phyloP scores from a whole-genome alignment of 2,113 vertebrate species.

The Microcebus ravelobensis region DNA sequence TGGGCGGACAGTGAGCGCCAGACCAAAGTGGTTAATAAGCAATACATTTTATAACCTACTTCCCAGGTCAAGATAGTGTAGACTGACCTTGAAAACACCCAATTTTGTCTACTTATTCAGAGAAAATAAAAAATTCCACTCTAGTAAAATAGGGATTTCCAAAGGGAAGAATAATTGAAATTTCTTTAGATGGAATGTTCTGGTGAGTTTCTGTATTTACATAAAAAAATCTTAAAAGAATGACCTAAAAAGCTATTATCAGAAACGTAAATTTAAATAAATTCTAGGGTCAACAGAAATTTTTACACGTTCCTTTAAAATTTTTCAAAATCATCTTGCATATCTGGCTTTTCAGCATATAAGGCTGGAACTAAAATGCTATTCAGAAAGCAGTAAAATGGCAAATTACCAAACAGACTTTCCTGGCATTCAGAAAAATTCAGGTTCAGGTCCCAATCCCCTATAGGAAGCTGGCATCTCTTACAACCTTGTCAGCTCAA shows the following conservation, averaged over 20 bases:
- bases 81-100: neutral
- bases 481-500: neutral
- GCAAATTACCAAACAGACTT: neutral
- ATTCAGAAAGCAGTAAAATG: neutral
- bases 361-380: neutral
- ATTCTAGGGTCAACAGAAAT: neutral
- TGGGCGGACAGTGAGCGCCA: no score
- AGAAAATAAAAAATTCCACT: neutral
- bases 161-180: neutral
- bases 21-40: neutral
- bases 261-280: constrained; percentile 19
- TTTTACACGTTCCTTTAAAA: neutral
- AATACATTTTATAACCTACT: neutral
- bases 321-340: neutral
- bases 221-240: neutral
- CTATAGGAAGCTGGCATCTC: neutral
- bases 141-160: neutral
- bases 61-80: neutral
- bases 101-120: neutral
- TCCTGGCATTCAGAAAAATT: neutral
- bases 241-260: neutral
- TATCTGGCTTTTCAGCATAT: neutral
- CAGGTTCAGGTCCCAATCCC: neutral
- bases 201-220: neutral
- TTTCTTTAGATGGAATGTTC: neutral